These are phyloP conservation scores for Odocoileus virginianus DNA, from an alignment of 2,113 vertebrate species.

Conservation along the genomic window DNA sequence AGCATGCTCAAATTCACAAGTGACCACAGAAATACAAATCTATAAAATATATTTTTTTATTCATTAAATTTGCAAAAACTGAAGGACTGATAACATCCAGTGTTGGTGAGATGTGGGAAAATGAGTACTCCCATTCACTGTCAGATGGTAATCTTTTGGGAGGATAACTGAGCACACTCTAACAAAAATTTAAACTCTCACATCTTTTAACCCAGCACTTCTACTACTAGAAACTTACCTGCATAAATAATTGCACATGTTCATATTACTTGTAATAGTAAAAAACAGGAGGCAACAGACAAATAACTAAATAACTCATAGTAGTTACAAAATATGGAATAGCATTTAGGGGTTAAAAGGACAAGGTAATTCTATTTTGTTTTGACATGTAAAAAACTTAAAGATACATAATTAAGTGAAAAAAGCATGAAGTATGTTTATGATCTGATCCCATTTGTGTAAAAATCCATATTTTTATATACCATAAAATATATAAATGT, in stretches of 20 bases:
- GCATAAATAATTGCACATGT: not conserved
- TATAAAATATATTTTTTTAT: constrained; percentile 9
- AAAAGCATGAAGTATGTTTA: constrained; percentile 3
- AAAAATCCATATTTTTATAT: not conserved
- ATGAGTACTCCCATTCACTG: not conserved
- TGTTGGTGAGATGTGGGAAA: not conserved
- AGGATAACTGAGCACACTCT: not conserved
- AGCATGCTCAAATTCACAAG: not conserved
- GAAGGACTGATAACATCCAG: not conserved
- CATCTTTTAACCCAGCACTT: constrained; percentile 6
- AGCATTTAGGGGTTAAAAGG: constrained; percentile 16
- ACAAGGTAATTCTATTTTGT: not conserved
- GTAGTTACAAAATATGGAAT: constrained; percentile 18
- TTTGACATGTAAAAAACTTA: not conserved
- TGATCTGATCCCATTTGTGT: not conserved
- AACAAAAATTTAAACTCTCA: constrained; percentile 17
- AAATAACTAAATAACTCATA: not conserved
- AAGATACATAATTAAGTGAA: not conserved
- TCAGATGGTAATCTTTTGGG: not conserved
- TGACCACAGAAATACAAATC: constrained; percentile 39
- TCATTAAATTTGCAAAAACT: constrained; percentile 8
- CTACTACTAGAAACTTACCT: not conserved
- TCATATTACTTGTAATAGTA: not conserved
- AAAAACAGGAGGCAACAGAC: not conserved
- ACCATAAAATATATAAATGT: not conserved